Conservation (phyloP, 2,113 vertebrate species). For the Anarrhichthys ocellatus region DNA sequence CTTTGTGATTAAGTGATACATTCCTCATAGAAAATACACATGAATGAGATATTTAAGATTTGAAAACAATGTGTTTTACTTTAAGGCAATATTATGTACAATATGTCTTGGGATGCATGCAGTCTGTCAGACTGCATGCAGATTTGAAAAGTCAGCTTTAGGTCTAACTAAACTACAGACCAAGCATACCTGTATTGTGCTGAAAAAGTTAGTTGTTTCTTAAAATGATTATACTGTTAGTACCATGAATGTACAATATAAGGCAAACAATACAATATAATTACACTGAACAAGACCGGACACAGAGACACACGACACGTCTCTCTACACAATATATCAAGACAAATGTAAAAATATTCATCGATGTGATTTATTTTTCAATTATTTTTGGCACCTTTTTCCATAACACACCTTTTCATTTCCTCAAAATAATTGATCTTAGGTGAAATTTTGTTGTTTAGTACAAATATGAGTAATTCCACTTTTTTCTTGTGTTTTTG, state of each 20-base stretch:
- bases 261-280: neutral
- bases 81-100: neutral
- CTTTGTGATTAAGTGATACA: neutral
- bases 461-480: conserved; percentile 45
- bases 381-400: neutral
- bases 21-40: neutral
- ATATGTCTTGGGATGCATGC: too few relatives aligned
- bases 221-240: neutral
- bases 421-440: neutral
- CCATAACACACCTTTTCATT: neutral
- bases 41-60: neutral
- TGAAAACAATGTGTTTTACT: neutral
- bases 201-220: neutral
- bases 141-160: neutral
- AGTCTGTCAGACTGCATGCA: neutral
- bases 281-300: neutral
- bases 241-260: neutral
- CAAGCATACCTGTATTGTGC: neutral
- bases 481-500: conserved; percentile 68
- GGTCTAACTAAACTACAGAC: neutral
- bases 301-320: neutral
- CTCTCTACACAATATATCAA: conserved; percentile 1
- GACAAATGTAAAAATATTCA: neutral
- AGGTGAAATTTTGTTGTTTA: conserved; percentile 17
- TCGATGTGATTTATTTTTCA: conserved; percentile 9